Evolutionary conservation across 2,888 invertebrate species (phyloP), one percentile per base, ranked within the genome.

Genomic region (Scelioninae gen. 2): DNA sequence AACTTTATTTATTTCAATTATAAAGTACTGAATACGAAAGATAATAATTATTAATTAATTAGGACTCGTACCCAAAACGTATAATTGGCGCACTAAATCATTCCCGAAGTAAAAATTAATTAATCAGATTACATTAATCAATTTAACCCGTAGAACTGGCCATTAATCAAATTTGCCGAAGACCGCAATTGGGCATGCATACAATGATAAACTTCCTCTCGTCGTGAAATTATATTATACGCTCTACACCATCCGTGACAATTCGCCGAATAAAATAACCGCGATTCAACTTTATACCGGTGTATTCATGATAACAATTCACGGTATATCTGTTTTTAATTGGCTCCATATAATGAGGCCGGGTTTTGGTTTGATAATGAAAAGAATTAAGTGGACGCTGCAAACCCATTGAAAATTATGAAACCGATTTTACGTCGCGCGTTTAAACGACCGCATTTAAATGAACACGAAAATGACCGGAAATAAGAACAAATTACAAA

Each of bases 211-310:
- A 52, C 50, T 35, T 19, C 11, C 35, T 16, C 16, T 11, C 35
- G 50, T 52, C 50, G 19, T 52, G 18, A 52, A 52, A 52, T 35
- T 52, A 35, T 52, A 52, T 52, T n/a, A n/a, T 35, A 7, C 35
- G 19, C 35, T 11, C 33, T 11, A 52, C 19, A 7, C 11, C 50
- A 35, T 7, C 19, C 50, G 19, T 52, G 31, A 52, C 35, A 52
- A 52, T 35, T 16, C 35, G 13, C 11, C 52, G 35, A 35, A 9
- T 37, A 35, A 37, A 52, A n/a, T n/a, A n/a, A n/a, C n/a, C 11
- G 18, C 11, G n/a, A 33, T 52, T 52, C 7, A 37, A 37, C 19
- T 52, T 35, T 19, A 52, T 19, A 52, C 15, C 37, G 22, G n/a
- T n/a, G 19, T 37, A 35, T 52, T 52, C 35, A 37, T 52, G 35